Evolutionary conservation across 2,888 invertebrate species (phyloP), one percentile per base, ranked within the genome.

Genomic region (Tenthredo livida): DNA sequence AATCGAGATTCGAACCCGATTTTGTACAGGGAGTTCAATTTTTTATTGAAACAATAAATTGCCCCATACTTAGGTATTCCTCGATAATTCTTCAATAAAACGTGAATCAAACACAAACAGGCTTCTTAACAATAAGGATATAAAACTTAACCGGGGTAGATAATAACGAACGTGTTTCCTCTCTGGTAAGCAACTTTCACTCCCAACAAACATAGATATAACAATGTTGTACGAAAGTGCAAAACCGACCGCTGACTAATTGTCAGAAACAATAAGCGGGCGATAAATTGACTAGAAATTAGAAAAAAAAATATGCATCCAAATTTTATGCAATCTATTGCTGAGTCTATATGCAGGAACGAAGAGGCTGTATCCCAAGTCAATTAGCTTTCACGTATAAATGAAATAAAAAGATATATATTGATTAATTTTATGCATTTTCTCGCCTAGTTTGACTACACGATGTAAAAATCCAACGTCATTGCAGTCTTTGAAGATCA

Each of bases 161-260:
- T 17, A 77, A 77, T 50, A 77, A 77, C 77, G 54, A 77, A 33
- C 54, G 77, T 10, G 50, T 50, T 77, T 54, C 77, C 33, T 77
- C 17, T 54, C 54, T 33, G 54, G 77, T 54, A 17, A 29, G 54
- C 7, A 77, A 50, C 77, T 77, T 77, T 77, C 54, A 54, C 77
- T 77, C 43, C 0, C 4, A 25, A 72, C 40, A 21, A 43, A 29
- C 73, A 25, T 43, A 29, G 12, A 1, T 43, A 12, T 73, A 73
- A 73, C 21, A 43, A 73, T 15, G 33, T 67, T 67, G 17, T 67
- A 67, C 33, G 12, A 67, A 67, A 33, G 67, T 61, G 33, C 25
- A 67, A 21, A 25, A 7, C 67, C 33, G 33, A 61, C 67, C 67
- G 33, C 33, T 25, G 61, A 25, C 61, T 61, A 61, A 61, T 61